Conservation (phyloP, 2,888 invertebrate genomes). For the Ormyrus labotus region DNA sequence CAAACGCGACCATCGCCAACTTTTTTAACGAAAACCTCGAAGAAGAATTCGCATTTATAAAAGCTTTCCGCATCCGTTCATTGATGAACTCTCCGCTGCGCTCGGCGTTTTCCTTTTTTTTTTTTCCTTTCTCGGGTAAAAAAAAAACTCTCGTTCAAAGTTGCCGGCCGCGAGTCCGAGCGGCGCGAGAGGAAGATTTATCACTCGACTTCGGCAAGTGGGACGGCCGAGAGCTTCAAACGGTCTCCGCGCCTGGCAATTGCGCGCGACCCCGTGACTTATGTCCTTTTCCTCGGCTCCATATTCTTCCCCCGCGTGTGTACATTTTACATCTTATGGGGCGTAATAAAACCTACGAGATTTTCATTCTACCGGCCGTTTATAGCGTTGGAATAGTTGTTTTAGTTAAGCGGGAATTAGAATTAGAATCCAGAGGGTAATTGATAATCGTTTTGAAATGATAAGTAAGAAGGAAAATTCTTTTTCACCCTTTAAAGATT, state of each 20-base stretch:
- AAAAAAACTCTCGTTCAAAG: slow-evolving; percentile 5
- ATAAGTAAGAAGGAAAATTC: too few relatives aligned
- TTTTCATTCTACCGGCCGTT: too few relatives aligned
- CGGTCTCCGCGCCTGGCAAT: slow-evolving; percentile 19
- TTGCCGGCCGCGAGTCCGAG: slow-evolving; percentile 14
- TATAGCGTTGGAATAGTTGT: too few relatives aligned
- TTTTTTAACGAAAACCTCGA: neutral
- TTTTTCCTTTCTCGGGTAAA: too few relatives aligned
- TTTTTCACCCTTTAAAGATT: too few relatives aligned
- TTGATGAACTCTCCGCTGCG: slow-evolving; percentile 43
- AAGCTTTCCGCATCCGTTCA: slow-evolving; percentile 31
- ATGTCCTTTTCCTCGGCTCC: slow-evolving; percentile 17
- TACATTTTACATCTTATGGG: too few relatives aligned
- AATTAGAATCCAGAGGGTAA: too few relatives aligned
- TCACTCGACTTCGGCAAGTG: slow-evolving; percentile 29
- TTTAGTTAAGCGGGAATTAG: too few relatives aligned
- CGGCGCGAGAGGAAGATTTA: slow-evolving; percentile 42
- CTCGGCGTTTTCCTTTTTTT: neutral
- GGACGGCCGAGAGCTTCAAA: slow-evolving; percentile 3
- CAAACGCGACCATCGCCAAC: slow-evolving; percentile 19
- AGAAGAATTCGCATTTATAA: slow-evolving; percentile 54
- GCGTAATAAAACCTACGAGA: too few relatives aligned
- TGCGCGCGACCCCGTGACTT: slow-evolving; percentile 30
- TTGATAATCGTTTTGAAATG: too few relatives aligned
- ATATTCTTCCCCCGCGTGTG: slow-evolving; percentile 2